These are phyloP conservation scores for Siphlonurus alternatus DNA, from an alignment of 2,888 invertebrate species.

Conservation along the genomic window DNA sequence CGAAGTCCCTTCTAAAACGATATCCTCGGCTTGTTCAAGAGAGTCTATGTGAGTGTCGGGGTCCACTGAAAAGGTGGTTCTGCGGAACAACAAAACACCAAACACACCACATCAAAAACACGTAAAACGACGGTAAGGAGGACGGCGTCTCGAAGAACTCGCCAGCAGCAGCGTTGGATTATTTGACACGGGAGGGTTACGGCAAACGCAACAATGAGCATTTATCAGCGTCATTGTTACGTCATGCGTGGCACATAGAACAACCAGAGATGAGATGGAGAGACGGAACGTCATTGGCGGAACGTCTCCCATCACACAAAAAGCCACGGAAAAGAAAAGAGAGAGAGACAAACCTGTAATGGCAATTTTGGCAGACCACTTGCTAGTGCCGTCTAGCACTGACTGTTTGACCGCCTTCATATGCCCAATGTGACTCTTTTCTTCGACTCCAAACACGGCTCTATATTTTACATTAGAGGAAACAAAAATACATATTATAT, in stretches of 20 bases:
- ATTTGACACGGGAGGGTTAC: neutral
- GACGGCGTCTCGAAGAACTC: slow-evolving; percentile 4
- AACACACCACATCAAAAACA: slow-evolving; percentile 15
- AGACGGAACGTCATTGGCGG: neutral
- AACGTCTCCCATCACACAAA: too few species aligned
- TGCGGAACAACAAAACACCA: slow-evolving; percentile 31
- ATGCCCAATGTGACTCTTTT: slow-evolving; percentile 84
- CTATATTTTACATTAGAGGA: slow-evolving; percentile 35
- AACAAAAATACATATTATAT: slow-evolving; percentile 11
- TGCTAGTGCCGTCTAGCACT: slow-evolving; percentile 97
- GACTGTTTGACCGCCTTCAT: slow-evolving; percentile 98
- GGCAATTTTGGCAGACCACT: slow-evolving; percentile 99
- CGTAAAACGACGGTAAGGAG: slow-evolving; percentile 15
- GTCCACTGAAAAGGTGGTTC: slow-evolving; percentile 94
- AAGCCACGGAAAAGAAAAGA: slow-evolving; percentile 6
- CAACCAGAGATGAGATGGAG: slow-evolving; percentile 1
- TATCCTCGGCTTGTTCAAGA: slow-evolving; percentile 92
- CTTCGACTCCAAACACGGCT: slow-evolving; percentile 91
- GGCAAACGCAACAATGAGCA: neutral
- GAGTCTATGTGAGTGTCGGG: slow-evolving; percentile 96
- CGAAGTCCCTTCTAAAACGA: slow-evolving; percentile 96
- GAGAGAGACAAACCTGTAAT: slow-evolving; percentile 82
- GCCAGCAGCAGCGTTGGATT: neutral
- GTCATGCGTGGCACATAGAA: neutral
- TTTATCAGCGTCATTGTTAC: neutral